Evolutionary conservation across 2,113 vertebrate genomes (phyloP), one percentile per base, ranked within the genome.

Genomic region (Accipiter virgatus): DNA sequence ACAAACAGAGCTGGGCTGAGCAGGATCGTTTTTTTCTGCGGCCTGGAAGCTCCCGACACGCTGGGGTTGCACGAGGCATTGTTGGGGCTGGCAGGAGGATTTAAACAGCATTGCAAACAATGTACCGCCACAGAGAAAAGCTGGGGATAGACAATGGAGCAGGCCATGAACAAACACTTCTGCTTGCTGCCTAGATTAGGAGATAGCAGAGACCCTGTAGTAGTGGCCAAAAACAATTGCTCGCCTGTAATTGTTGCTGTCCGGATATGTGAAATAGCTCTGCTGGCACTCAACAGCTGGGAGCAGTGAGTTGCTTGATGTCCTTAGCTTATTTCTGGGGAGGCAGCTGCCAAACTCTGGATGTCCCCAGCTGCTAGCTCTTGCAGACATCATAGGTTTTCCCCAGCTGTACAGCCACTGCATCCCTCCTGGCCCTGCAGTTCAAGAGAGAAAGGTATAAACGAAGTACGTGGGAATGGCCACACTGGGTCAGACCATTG

Each of bases 91-190:
- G 84, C 58, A 90, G 87, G 48, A 90, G 88, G 75, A 88, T 95
- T 93, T 91, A 78, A 81, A 80, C 55, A 83, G 75, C 72, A 61
- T 50, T 3, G 9, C 38, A 95, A 86, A 96, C 93, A 95, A 77
- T 27, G 62, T 82, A 65, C 66, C 23, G 11, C 53, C 93, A 66
- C 0, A 1, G 70, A 88, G 90, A 88, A 91, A 94, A 88, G 74
- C 93, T 48, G 48, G 25, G 66, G 40, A 77, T 66, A 66, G 81
- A 96, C 92, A 96, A 93, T 82, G 74, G 85, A 93, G 66, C 70
- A 75, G 66, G 36, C 73, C 70, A 18, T 85, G 78, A 91, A 56
- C 96, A 95, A 96, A 96, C 74, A 94, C 53, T 93, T 82, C 81
- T 93, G 58, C 87, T 92, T 93, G 87, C 81, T 90, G 67, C 70